Evolutionary conservation across 2,113 vertebrate species (phyloP).

Genomic region (Rhadina sibilatrix): DNA sequence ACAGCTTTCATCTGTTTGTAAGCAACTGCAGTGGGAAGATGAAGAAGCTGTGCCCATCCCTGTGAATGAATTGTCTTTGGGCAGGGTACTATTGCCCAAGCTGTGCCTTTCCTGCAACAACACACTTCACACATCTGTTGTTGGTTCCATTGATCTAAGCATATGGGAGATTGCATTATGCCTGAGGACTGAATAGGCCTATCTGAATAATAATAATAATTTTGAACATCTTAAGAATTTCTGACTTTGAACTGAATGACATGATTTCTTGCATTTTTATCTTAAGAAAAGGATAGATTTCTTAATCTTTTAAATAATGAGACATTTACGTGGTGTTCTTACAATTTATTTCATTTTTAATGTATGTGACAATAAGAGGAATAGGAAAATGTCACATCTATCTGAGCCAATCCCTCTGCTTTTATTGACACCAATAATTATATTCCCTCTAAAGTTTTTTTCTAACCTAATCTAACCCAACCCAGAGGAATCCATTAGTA

Average conservation of each 20-base stretch:
- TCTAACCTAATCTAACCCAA: background rate
- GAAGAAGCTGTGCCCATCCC: background rate
- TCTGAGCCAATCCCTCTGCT: background rate
- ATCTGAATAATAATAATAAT: background rate
- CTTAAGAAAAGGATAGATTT: background rate
- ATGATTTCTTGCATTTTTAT: background rate
- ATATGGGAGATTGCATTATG: background rate
- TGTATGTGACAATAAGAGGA: background rate
- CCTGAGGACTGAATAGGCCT: background rate
- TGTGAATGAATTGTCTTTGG: background rate
- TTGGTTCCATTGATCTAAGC: background rate
- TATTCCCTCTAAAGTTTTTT: background rate
- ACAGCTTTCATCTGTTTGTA: background rate
- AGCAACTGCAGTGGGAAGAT: background rate
- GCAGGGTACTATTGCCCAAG: background rate
- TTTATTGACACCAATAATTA: background rate
- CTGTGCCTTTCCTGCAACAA: background rate
- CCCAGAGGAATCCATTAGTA: background rate
- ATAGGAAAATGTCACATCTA: background rate
- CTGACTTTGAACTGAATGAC: background rate
- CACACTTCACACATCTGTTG: background rate
- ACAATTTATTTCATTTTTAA: background rate
- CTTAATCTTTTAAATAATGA: background rate
- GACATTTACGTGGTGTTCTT: background rate
- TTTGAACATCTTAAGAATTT: background rate